Percentiles rank a stretch among this genome's conserved stretches.
These are phyloP conservation scores for Haliclona indistincta DNA, from an alignment of 37 sponge, comb jelly and placozoan species.

Conservation along the genomic window DNA sequence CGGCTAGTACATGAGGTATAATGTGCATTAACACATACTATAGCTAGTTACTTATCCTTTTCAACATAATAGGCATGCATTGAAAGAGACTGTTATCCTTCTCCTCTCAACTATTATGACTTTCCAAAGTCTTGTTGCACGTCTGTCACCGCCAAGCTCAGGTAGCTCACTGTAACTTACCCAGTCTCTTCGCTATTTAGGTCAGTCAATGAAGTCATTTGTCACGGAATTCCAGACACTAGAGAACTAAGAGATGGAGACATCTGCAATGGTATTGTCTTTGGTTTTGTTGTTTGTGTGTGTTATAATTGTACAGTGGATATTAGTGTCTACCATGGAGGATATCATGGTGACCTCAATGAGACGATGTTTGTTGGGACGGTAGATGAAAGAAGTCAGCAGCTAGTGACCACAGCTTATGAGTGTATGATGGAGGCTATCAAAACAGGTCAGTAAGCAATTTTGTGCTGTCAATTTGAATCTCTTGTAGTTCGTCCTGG, in stretches of 20 bases:
- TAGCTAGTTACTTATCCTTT: background rate
- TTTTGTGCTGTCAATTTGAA: background rate
- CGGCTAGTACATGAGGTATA: constrained; percentile 84
- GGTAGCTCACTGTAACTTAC: background rate
- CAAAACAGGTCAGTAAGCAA: constrained; percentile 49
- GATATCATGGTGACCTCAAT: constrained; percentile 96
- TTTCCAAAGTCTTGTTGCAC: constrained; percentile 98
- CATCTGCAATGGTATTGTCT: constrained; percentile 77
- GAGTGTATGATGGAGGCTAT: constrained; percentile 90
- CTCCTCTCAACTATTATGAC: constrained; percentile 90
- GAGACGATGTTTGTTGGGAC: constrained; percentile 95
- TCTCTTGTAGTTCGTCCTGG: constrained; percentile 80
- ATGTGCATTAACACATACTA: constrained; percentile 3
- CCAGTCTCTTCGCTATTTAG: constrained; percentile 22
- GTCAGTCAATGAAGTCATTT: constrained; percentile 97
- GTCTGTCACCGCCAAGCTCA: constrained; percentile 38
- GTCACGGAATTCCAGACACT: constrained; percentile 94
- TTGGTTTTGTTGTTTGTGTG: background rate
- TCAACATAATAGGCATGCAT: constrained; percentile 64
- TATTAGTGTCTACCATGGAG: constrained; percentile 78
- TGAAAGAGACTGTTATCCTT: constrained; percentile 93
- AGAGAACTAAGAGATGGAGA: constrained; percentile 91
- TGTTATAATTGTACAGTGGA: constrained; percentile 41
- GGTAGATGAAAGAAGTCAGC: constrained; percentile 71
- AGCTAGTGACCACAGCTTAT: constrained; percentile 80